These are phyloP conservation scores for Tragulus kanchil DNA, from an alignment of 2,113 vertebrate genomes.

Conservation along the genomic window DNA sequence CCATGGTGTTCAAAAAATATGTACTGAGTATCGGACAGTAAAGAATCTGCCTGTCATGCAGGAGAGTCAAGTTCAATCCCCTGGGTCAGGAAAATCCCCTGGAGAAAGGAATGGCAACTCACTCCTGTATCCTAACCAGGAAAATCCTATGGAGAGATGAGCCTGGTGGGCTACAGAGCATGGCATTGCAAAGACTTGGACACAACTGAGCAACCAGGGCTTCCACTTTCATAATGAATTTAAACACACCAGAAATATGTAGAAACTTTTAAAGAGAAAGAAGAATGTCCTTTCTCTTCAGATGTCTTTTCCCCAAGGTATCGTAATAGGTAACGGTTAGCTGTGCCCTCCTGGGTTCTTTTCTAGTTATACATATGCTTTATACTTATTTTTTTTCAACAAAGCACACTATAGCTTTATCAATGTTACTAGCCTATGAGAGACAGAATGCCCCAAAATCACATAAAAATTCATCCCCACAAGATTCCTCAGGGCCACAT, in stretches of 20 bases:
- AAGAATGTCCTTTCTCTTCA: slow-evolving; percentile 39
- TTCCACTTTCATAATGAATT: neutral
- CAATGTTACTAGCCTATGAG: slow-evolving; percentile 20
- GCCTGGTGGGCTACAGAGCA: neutral
- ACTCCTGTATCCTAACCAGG: neutral
- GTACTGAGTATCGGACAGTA: neutral
- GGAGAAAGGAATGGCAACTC: neutral
- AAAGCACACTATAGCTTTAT: slow-evolving; percentile 32
- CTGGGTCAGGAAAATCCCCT: neutral
- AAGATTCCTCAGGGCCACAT: slow-evolving; percentile 54
- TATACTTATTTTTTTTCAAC: neutral
- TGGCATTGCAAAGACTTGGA: neutral
- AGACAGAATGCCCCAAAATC: slow-evolving; percentile 40
- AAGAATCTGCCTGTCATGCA: neutral
- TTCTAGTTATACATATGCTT: neutral
- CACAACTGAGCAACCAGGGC: neutral
- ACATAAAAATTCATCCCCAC: slow-evolving; percentile 52
- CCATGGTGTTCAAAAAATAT: neutral
- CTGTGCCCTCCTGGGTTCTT: neutral
- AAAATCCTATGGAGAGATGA: neutral
- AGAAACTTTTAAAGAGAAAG: neutral
- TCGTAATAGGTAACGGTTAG: neutral
- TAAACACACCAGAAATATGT: neutral
- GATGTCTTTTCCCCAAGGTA: slow-evolving; percentile 22
- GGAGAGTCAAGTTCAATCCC: neutral